Conservation (phyloP, 2,888 invertebrate genomes). For the Bugula neritina region DNA sequence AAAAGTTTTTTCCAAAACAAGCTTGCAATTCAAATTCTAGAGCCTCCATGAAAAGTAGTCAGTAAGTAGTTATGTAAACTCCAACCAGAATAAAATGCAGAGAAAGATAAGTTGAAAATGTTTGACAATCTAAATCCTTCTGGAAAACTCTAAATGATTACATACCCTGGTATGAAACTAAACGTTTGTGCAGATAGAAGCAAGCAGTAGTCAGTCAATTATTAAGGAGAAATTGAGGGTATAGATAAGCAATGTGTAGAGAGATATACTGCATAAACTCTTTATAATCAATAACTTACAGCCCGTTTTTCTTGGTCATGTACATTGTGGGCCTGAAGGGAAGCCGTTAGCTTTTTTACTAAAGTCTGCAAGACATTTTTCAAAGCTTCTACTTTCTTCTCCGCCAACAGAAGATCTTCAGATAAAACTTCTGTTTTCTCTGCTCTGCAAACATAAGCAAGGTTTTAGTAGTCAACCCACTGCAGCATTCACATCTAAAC, state of each 20-base stretch:
- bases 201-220: not conserved
- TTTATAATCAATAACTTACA: slow-evolving; percentile 54
- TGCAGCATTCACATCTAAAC: no score
- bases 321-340: slow-evolving; percentile 52
- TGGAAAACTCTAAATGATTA: no score
- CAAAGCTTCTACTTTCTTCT: slow-evolving; percentile 74
- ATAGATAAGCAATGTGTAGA: no score
- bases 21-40: no score
- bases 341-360: slow-evolving; percentile 55
- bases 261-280: not conserved
- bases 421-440: slow-evolving; percentile 77
- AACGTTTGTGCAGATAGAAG: not conserved
- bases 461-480: no score
- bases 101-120: no score
- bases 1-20: no score
- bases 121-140: no score
- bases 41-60: no score
- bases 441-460: slow-evolving; percentile 60
- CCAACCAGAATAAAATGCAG: no score
- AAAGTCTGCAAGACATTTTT: slow-evolving; percentile 61
- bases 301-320: slow-evolving; percentile 66
- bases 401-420: slow-evolving; percentile 75
- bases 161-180: not conserved
- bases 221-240: not conserved
- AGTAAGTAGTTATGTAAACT: no score